Conservation (phyloP, 2,113 vertebrate genomes). For the Proteles cristata region DNA sequence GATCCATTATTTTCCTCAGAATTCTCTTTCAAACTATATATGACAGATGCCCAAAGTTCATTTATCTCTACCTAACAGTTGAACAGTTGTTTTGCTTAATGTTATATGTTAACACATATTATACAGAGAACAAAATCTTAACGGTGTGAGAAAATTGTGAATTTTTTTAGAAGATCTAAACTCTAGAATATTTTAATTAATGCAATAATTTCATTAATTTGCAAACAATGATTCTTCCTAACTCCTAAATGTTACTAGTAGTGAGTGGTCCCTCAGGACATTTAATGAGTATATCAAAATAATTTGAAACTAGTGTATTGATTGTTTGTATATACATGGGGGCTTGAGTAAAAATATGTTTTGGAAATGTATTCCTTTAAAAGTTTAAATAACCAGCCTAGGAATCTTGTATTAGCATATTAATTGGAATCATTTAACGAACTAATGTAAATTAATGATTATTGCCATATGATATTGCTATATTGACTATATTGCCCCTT, state of each 20-base stretch:
- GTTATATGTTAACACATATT: constrained; percentile 12
- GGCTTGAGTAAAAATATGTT: neutral
- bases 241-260: neutral
- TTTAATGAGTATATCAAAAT: constrained; percentile 26
- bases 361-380: neutral
- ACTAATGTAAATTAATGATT: constrained; percentile 14
- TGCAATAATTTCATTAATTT: neutral
- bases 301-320: constrained; percentile 30
- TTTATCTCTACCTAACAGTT: neutral
- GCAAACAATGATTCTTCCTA: neutral
- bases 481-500: neutral
- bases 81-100: constrained; percentile 27
- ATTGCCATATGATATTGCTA: neutral
- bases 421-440: constrained; percentile 33
- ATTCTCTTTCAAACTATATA: constrained; percentile 4
- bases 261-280: neutral
- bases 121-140: constrained; percentile 12
- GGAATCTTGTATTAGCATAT: neutral
- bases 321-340: neutral
- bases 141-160: neutral
- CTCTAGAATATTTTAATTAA: constrained; percentile 50
- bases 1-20: neutral
- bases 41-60: constrained; percentile 19
- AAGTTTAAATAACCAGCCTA: neutral
- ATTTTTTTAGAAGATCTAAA: constrained; percentile 14